phyloP scores from a whole-genome alignment of 2,888 invertebrate species.

The Carcina quercana region DNA sequence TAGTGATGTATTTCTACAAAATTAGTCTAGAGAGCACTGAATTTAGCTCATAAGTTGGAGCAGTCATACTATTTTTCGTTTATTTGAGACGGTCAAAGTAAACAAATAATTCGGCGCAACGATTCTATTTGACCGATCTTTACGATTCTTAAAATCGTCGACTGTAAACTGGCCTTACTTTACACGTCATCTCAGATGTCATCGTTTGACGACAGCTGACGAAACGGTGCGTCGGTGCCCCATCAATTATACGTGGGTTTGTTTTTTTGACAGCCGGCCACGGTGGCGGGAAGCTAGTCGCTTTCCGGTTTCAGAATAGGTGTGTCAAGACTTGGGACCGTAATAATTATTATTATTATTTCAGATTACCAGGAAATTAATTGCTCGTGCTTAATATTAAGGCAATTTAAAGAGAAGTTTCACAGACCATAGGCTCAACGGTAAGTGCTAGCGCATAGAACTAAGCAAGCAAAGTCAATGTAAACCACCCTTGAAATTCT shows the following conservation, averaged over 20 bases:
- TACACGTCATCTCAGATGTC: constrained; percentile 37
- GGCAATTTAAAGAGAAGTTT: not conserved
- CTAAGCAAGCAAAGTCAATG: too few species aligned
- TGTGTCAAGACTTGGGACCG: not conserved
- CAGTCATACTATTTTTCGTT: too few species aligned
- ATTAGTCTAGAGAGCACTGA: too few species aligned
- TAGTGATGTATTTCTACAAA: too few species aligned
- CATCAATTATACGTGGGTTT: constrained; percentile 40
- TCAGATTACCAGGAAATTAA: not conserved
- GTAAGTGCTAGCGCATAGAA: too few species aligned
- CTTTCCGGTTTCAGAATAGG: constrained; percentile 34
- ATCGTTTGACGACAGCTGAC: constrained; percentile 38
- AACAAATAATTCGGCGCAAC: too few species aligned
- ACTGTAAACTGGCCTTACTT: constrained; percentile 4
- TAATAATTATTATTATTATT: not conserved
- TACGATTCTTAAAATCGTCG: constrained; percentile 3
- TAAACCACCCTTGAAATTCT: too few species aligned
- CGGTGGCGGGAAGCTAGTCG: constrained; percentile 22
- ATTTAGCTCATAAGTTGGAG: too few species aligned
- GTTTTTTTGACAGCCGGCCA: constrained; percentile 28
- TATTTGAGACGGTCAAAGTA: too few species aligned
- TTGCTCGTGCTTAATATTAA: not conserved
- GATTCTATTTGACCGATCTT: too few species aligned
- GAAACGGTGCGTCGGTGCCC: constrained; percentile 44
- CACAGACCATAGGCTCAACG: too few species aligned